Evolutionary conservation across 2,113 vertebrate species (phyloP).

Genomic region (Spea bombifrons): DNA sequence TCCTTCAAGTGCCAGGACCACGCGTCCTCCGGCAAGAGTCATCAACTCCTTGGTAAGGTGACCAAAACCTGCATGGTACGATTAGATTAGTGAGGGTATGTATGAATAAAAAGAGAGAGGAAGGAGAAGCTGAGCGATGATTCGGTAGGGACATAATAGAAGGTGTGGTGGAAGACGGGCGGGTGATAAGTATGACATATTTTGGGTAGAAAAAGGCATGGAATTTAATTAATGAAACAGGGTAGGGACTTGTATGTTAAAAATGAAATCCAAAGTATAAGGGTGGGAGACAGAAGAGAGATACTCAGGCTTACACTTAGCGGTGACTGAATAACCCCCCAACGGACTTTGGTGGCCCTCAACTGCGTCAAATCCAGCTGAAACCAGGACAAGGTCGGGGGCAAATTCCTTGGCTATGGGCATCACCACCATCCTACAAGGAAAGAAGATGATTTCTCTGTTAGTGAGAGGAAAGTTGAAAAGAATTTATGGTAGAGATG

Average conservation of each 20-base stretch:
- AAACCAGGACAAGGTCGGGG: slow-evolving; percentile 81
- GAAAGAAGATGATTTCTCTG: not conserved
- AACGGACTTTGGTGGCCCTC: slow-evolving; percentile 82
- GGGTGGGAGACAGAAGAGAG: not conserved
- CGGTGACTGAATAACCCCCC: slow-evolving; percentile 82
- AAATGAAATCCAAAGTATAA: not conserved
- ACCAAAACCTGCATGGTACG: slow-evolving; percentile 71
- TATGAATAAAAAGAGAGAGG: not conserved
- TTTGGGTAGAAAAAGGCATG: too few species aligned
- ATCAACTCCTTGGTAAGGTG: slow-evolving; percentile 84
- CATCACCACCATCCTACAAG: slow-evolving; percentile 81
- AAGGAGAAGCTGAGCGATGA: not conserved
- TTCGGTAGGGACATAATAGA: not conserved
- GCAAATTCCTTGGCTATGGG: slow-evolving; percentile 82
- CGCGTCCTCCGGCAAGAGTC: slow-evolving; percentile 77
- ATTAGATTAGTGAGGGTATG: not conserved
- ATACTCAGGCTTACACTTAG: slow-evolving; percentile 73
- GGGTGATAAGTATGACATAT: too few species aligned
- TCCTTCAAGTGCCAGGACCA: slow-evolving; percentile 82
- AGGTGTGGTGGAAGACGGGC: too few species aligned
- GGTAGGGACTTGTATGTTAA: too few species aligned
- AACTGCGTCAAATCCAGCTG: slow-evolving; percentile 82
- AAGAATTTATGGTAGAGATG: too few species aligned
- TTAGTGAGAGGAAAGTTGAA: too few species aligned
- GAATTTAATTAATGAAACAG: too few species aligned